Conservation (phyloP, 2,888 invertebrate species). For the Notocelia uddmanniana region DNA sequence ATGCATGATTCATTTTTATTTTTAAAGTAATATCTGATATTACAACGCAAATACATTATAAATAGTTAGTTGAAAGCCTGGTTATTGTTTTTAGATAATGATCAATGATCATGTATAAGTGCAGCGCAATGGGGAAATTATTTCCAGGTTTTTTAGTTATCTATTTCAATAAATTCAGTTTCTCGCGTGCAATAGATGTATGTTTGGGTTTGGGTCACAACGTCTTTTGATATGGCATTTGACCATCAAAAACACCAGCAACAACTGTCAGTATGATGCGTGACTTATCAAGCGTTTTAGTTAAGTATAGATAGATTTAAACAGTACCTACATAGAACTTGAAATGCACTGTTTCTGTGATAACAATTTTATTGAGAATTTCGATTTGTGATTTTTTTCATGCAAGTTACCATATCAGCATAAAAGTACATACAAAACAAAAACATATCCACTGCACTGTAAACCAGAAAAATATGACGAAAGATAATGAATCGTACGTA, state of each 20-base stretch:
- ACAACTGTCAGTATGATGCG: not conserved
- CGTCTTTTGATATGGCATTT: not conserved
- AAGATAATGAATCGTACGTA: slow-evolving; percentile 48
- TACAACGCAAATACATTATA: not conserved
- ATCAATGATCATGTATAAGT: not conserved
- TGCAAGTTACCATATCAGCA: slow-evolving; percentile 1
- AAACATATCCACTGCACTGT: not conserved
- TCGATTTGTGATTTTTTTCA: not conserved
- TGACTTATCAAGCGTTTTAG: not conserved
- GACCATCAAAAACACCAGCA: not conserved
- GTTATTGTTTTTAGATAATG: not conserved
- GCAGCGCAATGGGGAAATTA: not conserved
- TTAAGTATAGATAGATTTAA: too few species aligned
- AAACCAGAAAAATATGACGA: not conserved
- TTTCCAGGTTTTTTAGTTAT: not conserved
- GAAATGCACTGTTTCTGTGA: not conserved
- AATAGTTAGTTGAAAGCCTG: not conserved
- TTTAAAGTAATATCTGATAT: not conserved
- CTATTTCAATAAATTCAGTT: not conserved
- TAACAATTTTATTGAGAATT: not conserved
- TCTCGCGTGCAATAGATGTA: not conserved
- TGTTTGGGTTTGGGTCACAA: not conserved
- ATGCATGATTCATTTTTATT: slow-evolving; percentile 18
- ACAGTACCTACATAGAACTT: too few species aligned
- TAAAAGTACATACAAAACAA: not conserved